Base-by-base conservation (phyloP, 2,113 vertebrate species). In the Myrmophylax atrothorax region DNA sequence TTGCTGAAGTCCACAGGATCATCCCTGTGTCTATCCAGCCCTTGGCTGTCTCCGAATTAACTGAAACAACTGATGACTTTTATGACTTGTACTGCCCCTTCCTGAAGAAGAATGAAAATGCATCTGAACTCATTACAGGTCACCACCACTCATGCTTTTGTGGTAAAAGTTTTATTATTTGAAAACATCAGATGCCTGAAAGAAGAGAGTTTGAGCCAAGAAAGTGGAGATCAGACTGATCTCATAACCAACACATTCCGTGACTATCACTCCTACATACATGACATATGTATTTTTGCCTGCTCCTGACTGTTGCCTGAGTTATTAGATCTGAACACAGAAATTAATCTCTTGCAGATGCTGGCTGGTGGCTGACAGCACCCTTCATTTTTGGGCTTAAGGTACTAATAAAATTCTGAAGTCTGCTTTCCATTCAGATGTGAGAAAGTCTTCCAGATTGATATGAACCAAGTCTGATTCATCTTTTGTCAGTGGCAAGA, bases 311-410 rank as follows among this genome's bases (percentile, higher is more conserved):
- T 82, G 37, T 76, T 94, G 72, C 82, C 74, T 89, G 84, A 96
- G 64, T 96, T 82, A 59, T 64, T 81, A 94, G 52, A 95, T 90
- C 69, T 85, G 73, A 88, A 83, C 78, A 26, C 52, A 73, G 67
- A 81, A 88, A 95, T 90, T 91, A 87, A 96, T 90, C 35, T 92
- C 67, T 89, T 93, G 60, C 94, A 94, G 84, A 96, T 94, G 86
- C 89, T 94, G 73, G 79, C 90, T 96, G 2, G 29, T 84, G 90
- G 28, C 86, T 95, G 77, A 66, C 80, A 96, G 47, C 89, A 88
- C 87, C 64, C 76, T 95, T 90, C 67, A 58, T 92, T 93, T 95
- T 83, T 60, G 93, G 29, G 42, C 78, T 88, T 91, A 94, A 92
- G 84, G 50, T 91, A 81, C 81, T 86, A 93, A 94, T 95, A 89